Evolutionary conservation across 2,888 invertebrate species (phyloP).

Genomic region (Timandra comae): DNA sequence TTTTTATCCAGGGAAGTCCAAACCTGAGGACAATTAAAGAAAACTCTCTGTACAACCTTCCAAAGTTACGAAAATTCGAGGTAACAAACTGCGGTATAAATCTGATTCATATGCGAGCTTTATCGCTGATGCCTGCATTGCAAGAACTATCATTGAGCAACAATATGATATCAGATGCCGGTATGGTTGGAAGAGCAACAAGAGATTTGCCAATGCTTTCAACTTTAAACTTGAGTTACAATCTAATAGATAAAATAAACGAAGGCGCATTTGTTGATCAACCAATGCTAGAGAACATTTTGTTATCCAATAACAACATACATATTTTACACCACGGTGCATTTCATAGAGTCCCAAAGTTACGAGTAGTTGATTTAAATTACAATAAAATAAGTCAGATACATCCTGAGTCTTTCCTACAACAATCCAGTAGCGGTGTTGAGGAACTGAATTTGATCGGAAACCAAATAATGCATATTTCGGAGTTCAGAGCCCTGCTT

Average conservation of each 20-base stretch:
- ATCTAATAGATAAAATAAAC: slow-evolving; percentile 81
- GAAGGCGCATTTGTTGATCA: slow-evolving; percentile 89
- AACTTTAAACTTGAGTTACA: slow-evolving; percentile 82
- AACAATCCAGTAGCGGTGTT: slow-evolving; percentile 83
- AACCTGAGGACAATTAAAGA: slow-evolving; percentile 82
- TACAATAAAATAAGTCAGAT: slow-evolving; percentile 85
- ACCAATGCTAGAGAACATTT: slow-evolving; percentile 80
- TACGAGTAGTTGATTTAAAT: slow-evolving; percentile 85
- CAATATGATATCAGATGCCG: slow-evolving; percentile 86
- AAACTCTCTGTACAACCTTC: slow-evolving; percentile 82
- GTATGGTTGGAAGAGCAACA: slow-evolving; percentile 87
- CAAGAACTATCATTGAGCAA: slow-evolving; percentile 82
- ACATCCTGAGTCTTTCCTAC: slow-evolving; percentile 88
- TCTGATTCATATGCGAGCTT: slow-evolving; percentile 86
- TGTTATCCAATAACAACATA: slow-evolving; percentile 83
- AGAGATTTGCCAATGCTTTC: slow-evolving; percentile 85
- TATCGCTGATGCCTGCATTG: slow-evolving; percentile 83
- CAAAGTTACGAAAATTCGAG: slow-evolving; percentile 82
- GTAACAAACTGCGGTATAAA: slow-evolving; percentile 85
- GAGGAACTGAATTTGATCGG: slow-evolving; percentile 87
- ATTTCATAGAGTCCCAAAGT: slow-evolving; percentile 85
- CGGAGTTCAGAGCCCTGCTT: slow-evolving; percentile 83
- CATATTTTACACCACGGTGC: slow-evolving; percentile 87
- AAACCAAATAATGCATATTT: slow-evolving; percentile 85
- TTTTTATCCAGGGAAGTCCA: slow-evolving; percentile 84